phyloP scores from a whole-genome alignment of 2,888 invertebrate species.

The Itoplectis maculator region DNA sequence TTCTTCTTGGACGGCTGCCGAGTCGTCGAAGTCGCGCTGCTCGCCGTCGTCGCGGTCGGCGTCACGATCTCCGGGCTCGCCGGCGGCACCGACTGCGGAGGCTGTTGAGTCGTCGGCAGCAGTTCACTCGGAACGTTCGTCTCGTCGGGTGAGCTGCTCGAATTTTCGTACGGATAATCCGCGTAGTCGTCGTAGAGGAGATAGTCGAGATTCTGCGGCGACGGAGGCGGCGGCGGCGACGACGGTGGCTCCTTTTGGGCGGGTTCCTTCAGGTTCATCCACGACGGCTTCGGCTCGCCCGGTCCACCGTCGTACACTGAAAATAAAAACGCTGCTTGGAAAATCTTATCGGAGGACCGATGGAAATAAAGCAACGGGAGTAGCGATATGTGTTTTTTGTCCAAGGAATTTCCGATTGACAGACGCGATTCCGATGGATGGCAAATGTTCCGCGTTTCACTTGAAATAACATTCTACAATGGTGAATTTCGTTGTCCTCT shows the following conservation, averaged over 20 bases:
- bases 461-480: no score
- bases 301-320: conserved; percentile 70
- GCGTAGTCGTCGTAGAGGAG: conserved; percentile 92
- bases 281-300: conserved; percentile 87
- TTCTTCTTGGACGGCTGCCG: conserved; percentile 76
- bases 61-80: conserved; percentile 42
- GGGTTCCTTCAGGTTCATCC: conserved; percentile 86
- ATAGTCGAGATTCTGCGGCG: conserved; percentile 86
- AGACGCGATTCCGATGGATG: no score
- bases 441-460: no score
- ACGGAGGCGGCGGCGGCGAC: conserved; percentile 82
- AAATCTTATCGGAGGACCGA: no score
- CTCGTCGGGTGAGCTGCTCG: no score
- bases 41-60: conserved; percentile 24
- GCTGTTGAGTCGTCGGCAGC: conserved; percentile 56
- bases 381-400: no score
- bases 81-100: conserved; percentile 84
- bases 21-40: conserved; percentile 82
- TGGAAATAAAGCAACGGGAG: no score
- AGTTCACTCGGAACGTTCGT: conserved; percentile 68
- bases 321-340: no score
- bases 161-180: conserved; percentile 90
- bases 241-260: conserved; percentile 84
- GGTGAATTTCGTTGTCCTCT: no score
- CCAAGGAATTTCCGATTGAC: no score